Conservation (phyloP, 1,140 invertebrate genomes). For the Neotoxoptera formosana region DNA sequence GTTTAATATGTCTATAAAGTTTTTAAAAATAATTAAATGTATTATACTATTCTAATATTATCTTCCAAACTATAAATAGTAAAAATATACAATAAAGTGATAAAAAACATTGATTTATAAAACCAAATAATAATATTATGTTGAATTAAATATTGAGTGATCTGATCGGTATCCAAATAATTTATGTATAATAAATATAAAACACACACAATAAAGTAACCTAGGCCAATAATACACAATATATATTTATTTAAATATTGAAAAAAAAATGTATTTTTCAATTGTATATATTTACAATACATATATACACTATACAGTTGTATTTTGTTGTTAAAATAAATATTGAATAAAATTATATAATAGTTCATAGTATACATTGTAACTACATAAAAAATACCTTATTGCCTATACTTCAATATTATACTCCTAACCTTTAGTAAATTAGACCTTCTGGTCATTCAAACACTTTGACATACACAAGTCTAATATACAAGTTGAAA, state of each 20-base stretch:
- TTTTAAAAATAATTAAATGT: no score
- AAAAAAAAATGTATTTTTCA: not conserved
- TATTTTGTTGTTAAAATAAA: not conserved
- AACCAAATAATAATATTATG: no score
- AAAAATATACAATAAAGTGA: no score
- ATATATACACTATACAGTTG: no score
- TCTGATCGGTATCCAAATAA: not conserved
- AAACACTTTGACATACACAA: not conserved
- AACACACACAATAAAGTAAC: not conserved
- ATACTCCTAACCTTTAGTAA: not conserved
- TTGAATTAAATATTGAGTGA: not conserved
- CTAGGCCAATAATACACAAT: not conserved
- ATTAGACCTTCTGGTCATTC: not conserved
- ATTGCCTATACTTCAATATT: not conserved
- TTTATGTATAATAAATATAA: not conserved
- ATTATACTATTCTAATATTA: no score
- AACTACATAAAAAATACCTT: not conserved
- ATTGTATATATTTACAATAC: not conserved
- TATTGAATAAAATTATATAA: not conserved
- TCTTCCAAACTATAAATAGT: no score
- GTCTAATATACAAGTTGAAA: not conserved
- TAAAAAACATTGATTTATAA: no score
- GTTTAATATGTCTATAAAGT: not conserved
- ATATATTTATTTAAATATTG: not conserved
- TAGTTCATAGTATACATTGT: not conserved